A percentile compares a stretch with the other conserved stretches of the same genome.
These are phyloP conservation scores for Rhea pennata DNA, from an alignment of 2,113 vertebrate species.

Conservation along the genomic window DNA sequence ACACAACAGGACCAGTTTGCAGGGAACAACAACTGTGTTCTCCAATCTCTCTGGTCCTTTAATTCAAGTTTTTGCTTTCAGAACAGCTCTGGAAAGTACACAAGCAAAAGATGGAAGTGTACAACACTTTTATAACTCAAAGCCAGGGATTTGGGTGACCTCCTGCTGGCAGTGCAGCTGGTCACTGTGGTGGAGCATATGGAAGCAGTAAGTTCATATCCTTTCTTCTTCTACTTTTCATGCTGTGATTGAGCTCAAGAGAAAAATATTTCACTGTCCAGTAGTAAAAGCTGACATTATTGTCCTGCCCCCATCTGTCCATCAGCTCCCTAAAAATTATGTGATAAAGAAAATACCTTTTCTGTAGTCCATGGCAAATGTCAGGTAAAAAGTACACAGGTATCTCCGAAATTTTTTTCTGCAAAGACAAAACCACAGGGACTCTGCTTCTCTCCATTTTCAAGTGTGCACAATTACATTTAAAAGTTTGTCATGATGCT, in stretches of 20 bases:
- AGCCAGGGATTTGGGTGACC: not conserved
- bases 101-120: not conserved
- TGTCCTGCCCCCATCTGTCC: conserved; percentile 26
- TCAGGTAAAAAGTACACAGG: not conserved
- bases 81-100: not conserved
- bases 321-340: not conserved
- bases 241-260: not conserved
- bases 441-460: not conserved
- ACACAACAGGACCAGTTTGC: not conserved
- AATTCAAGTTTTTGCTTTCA: not conserved
- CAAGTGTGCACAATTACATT: not conserved
- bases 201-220: conserved; percentile 9
- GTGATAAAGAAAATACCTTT: not conserved
- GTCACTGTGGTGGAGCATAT: not conserved
- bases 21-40: not conserved
- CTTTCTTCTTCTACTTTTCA: not conserved
- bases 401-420: not conserved
- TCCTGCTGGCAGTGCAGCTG: conserved; percentile 27
- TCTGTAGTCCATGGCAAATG: not conserved
- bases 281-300: conserved; percentile 5
- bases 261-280: conserved; percentile 16
- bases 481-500: not conserved
- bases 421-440: not conserved
- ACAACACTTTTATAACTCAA: not conserved
- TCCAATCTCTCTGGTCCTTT: not conserved